These are phyloP conservation scores for Cataglyphis rosenhaueri DNA, from an alignment of 2,888 invertebrate species.

Conservation along the genomic window DNA sequence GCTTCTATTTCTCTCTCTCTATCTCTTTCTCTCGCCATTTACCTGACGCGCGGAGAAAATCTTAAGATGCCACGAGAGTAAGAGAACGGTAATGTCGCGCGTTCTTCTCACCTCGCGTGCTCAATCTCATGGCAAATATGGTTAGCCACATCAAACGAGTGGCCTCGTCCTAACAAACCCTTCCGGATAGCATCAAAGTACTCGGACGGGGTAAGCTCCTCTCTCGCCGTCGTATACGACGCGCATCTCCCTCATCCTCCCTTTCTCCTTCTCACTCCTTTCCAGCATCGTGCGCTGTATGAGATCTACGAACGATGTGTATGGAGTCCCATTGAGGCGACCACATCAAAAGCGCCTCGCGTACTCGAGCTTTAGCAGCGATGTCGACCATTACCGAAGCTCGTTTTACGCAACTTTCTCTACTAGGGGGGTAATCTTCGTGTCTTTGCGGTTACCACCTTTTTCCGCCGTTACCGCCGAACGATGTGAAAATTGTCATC, in stretches of 20 bases:
- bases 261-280: not conserved
- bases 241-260: not conserved
- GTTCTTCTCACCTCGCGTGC: constrained; percentile 57
- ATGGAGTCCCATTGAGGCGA: constrained; percentile 67
- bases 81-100: constrained; percentile 33
- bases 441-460: constrained; percentile 31
- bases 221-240: constrained; percentile 54
- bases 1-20: not conserved
- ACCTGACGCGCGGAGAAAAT: constrained; percentile 9
- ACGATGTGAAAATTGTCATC: constrained; percentile 64
- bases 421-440: constrained; percentile 58
- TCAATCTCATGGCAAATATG: constrained; percentile 75
- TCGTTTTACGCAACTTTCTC: constrained; percentile 69
- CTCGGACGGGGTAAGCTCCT: constrained; percentile 63
- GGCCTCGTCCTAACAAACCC: constrained; percentile 73
- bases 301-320: constrained; percentile 60
- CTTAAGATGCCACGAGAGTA: constrained; percentile 21
- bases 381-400: constrained; percentile 60
- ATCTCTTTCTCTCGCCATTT: not conserved
- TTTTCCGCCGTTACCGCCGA: constrained; percentile 60
- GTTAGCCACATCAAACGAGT: constrained; percentile 77
- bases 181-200: constrained; percentile 67
- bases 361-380: constrained; percentile 56
- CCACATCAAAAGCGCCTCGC: constrained; percentile 70
- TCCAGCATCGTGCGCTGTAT: not conserved